Evolutionary conservation across 37 sponge, comb jelly and placozoan genomes (phyloP), one percentile per base, ranked within the genome.

Genomic region (Axinella damicornis): DNA sequence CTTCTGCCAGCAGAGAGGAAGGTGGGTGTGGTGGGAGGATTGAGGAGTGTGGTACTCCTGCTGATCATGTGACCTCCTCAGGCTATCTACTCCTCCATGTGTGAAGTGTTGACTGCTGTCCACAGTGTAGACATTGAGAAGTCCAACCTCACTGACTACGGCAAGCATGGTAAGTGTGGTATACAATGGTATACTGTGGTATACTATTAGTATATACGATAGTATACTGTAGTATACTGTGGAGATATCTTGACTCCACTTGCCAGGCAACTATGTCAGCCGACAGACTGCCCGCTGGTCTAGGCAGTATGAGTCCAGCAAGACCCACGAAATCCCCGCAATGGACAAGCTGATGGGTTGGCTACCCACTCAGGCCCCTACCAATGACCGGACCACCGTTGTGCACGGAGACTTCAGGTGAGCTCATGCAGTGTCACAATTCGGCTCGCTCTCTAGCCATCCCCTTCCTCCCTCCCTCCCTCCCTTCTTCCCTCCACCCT

Each of bases 371-470:
- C 81, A 82, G 35, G 37, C 74, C 0, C 95, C 95, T 6, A 24
- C 30, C 22, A 75, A 73, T 16, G 71, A 78, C 38, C 61, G 41
- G 20, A 84, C 85, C 0, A 84, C 85, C 4, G 69, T 95, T 0
- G 95, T 95, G 0, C 95, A 95, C 72, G 95, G 95, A 41, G 95
- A 95, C 69, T 95, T 56, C 66, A 70, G 89, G 92, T 91, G 24
- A 71, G 78, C 35, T 15, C 41, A 46, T 46, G n/a, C n/a, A n/a
- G n/a, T n/a, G n/a, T n/a, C n/a, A n/a, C n/a, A n/a, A n/a, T n/a
- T n/a, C n/a, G n/a, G n/a, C n/a, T n/a, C n/a, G n/a, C n/a, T n/a
- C n/a, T n/a, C 4, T 46, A 46, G 46, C 46, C 71, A 38, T 4
- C 24, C 38, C 20, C 39, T 37, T 14, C 24, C 71, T 24, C 41